Evolutionary conservation across 2,113 vertebrate species (phyloP).

Genomic region (Lophotis ruficrista): DNA sequence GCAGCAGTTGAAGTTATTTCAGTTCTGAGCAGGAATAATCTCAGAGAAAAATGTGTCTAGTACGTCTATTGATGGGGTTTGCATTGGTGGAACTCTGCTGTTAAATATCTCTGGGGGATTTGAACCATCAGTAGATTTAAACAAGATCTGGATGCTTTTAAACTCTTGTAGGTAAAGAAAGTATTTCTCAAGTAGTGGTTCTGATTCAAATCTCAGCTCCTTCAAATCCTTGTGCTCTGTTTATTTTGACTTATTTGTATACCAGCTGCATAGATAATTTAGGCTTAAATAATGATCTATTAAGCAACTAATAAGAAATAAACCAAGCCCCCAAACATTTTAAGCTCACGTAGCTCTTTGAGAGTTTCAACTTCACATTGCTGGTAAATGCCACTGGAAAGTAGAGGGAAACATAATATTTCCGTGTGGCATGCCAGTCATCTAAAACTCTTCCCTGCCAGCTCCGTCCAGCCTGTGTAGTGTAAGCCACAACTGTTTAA

Average conservation of each 20-base stretch:
- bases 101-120: not conserved
- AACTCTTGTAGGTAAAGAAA: not conserved
- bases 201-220: not conserved
- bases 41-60: not conserved
- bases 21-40: not conserved
- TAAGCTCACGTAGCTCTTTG: not conserved
- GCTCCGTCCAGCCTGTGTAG: not conserved
- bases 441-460: conserved; percentile 23
- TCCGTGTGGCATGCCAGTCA: not conserved
- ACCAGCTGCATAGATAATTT: not conserved
- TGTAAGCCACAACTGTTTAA: conserved; percentile 34
- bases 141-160: not conserved
- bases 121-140: not conserved
- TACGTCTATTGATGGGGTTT: not conserved
- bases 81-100: not conserved
- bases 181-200: not conserved
- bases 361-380: not conserved
- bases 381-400: not conserved
- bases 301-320: not conserved
- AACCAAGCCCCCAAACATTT: not conserved
- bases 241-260: not conserved
- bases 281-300: not conserved
- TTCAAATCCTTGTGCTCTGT: not conserved
- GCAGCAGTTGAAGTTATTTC: not conserved
- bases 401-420: not conserved